phyloP scores from a whole-genome alignment of 1,140 invertebrate genomes.

The Mamestra configurata region DNA sequence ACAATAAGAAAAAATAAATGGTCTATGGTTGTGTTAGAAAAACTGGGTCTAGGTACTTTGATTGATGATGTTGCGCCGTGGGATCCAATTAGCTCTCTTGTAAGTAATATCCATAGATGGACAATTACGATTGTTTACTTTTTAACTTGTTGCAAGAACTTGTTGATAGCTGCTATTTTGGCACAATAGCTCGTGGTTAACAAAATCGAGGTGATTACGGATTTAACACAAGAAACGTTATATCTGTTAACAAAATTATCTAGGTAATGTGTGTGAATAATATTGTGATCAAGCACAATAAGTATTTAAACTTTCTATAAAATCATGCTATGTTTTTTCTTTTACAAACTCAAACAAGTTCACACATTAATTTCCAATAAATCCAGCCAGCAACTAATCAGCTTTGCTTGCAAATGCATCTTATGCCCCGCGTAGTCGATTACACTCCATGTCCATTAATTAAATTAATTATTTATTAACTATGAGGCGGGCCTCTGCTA shows the following conservation, averaged over 20 bases:
- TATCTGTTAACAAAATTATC: neutral
- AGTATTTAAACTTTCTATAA: too few species aligned
- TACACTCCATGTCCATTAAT: neutral
- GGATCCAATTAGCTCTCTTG: slow-evolving; percentile 46
- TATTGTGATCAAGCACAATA: neutral
- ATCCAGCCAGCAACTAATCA: slow-evolving; percentile 11
- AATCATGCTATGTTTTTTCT: neutral
- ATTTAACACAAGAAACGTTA: neutral
- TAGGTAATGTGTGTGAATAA: neutral
- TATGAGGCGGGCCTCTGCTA: neutral
- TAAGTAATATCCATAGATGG: slow-evolving; percentile 30
- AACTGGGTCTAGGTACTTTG: slow-evolving; percentile 45
- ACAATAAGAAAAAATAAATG: slow-evolving; percentile 26
- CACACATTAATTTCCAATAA: slow-evolving; percentile 1
- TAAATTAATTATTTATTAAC: slow-evolving; percentile 36
- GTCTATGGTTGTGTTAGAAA: slow-evolving; percentile 34
- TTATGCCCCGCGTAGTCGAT: neutral
- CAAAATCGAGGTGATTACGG: neutral
- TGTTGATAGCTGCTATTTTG: slow-evolving; percentile 7
- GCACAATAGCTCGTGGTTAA: neutral
- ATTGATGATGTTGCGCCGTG: slow-evolving; percentile 45
- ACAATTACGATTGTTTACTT: slow-evolving; percentile 44
- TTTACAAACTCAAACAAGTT: neutral
- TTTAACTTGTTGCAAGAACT: slow-evolving; percentile 18
- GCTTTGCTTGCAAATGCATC: slow-evolving; percentile 2